phyloP scores from a whole-genome alignment of 1,140 invertebrate species.

The Trypoxylus dichotomus region DNA sequence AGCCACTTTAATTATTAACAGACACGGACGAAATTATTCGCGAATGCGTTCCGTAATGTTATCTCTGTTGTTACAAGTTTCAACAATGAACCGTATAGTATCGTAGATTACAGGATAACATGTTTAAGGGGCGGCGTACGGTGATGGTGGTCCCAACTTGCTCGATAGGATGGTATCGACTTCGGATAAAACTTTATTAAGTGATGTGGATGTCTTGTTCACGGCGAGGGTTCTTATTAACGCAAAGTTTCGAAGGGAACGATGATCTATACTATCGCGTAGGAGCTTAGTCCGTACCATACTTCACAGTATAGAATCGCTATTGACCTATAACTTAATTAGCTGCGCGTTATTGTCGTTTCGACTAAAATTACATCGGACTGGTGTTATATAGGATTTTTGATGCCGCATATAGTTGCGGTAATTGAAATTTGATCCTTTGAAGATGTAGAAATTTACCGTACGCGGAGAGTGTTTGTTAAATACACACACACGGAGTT shows the following conservation, averaged over 20 bases:
- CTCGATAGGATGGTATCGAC: not conserved
- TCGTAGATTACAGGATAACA: not conserved
- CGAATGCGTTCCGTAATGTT: not conserved
- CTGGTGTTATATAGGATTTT: too few relatives aligned
- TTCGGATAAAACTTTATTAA: constrained; percentile 4
- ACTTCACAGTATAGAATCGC: not conserved
- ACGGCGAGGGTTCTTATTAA: not conserved
- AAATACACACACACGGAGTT: too few relatives aligned
- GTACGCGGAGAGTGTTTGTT: too few relatives aligned
- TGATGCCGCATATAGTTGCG: too few relatives aligned
- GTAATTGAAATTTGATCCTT: too few relatives aligned
- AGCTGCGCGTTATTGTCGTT: not conserved
- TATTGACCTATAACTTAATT: not conserved
- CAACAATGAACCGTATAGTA: not conserved
- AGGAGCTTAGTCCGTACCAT: not conserved
- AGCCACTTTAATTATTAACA: constrained; percentile 3
- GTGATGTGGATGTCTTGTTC: not conserved
- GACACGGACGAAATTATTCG: not conserved
- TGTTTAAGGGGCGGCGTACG: too few relatives aligned
- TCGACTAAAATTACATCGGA: too few relatives aligned
- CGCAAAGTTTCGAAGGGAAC: not conserved
- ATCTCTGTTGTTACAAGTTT: constrained; percentile 6
- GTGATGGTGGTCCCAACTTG: not conserved
- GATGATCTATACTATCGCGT: not conserved
- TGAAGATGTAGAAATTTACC: too few relatives aligned